phyloP scores from a whole-genome alignment of 2,113 vertebrate species.

The Sinocyclocheilus rhinocerous region DNA sequence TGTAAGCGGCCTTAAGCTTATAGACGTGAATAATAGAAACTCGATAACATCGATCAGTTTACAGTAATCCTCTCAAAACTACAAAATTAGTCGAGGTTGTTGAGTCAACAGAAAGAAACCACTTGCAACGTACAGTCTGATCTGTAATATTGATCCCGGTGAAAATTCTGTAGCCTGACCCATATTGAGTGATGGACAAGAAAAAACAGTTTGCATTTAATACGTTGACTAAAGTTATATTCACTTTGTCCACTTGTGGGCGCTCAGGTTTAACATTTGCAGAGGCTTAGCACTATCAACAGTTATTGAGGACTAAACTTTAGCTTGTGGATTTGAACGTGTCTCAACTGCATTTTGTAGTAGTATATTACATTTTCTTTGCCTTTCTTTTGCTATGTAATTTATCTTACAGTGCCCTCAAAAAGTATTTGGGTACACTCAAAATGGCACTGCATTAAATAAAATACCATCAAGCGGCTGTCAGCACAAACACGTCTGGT shows the following conservation, averaged over 20 bases:
- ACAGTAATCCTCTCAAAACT: neutral
- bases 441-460: neutral
- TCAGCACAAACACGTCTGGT: no score
- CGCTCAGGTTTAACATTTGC: neutral
- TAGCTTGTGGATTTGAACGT: neutral
- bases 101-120: neutral
- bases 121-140: neutral
- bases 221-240: neutral
- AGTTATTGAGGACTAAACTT: neutral
- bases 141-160: neutral
- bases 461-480: neutral
- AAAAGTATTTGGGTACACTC: neutral
- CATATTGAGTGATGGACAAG: neutral
- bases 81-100: neutral
- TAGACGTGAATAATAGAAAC: slow-evolving; percentile 47
- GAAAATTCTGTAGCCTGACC: neutral
- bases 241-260: neutral
- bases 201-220: neutral
- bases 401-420: neutral
- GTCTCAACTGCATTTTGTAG: neutral
- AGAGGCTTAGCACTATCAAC: neutral
- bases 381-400: neutral
- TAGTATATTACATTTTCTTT: neutral
- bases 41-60: slow-evolving; percentile 8
- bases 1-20: neutral